phyloP scores from a whole-genome alignment of 2,113 vertebrate genomes.

The Cyprinodon brontotheroides region DNA sequence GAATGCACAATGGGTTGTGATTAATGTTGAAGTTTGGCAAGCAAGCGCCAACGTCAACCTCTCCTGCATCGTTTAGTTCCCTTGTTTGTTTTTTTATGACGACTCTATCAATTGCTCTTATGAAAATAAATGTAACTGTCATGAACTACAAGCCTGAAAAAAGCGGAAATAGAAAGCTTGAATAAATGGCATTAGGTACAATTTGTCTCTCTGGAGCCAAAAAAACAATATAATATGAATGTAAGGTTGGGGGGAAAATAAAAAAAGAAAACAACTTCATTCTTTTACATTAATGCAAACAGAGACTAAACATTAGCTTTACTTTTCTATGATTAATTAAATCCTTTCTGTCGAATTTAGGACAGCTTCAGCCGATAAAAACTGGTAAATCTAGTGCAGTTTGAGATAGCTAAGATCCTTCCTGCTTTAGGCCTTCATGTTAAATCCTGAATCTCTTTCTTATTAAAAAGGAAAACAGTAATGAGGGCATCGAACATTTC shows the following conservation, averaged over 20 bases:
- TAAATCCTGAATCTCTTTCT: background rate
- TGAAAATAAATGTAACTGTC: background rate
- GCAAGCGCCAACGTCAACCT: background rate
- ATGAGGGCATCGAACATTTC: background rate
- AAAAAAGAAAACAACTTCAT: too few relatives aligned
- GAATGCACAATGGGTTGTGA: background rate
- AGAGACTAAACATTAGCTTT: too few relatives aligned
- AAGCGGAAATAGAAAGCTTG: background rate
- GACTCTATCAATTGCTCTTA: background rate
- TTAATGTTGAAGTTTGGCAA: background rate
- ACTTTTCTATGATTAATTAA: too few relatives aligned
- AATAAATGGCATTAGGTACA: background rate
- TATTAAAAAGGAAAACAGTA: conserved; percentile 5
- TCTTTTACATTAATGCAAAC: too few relatives aligned
- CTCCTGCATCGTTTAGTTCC: background rate
- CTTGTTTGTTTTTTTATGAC: background rate
- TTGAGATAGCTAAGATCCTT: background rate
- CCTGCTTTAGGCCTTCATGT: background rate
- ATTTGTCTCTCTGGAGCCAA: too few relatives aligned
- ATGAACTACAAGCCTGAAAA: background rate
- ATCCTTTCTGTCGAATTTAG: background rate
- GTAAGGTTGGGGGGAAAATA: too few relatives aligned
- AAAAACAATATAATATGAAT: too few relatives aligned
- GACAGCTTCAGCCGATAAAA: background rate
- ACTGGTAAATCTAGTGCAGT: background rate